A percentile compares a stretch with the other conserved stretches of the same genome.
These are phyloP conservation scores for Ceraclea dissimilis DNA, from an alignment of 2,888 invertebrate genomes.

Conservation along the genomic window DNA sequence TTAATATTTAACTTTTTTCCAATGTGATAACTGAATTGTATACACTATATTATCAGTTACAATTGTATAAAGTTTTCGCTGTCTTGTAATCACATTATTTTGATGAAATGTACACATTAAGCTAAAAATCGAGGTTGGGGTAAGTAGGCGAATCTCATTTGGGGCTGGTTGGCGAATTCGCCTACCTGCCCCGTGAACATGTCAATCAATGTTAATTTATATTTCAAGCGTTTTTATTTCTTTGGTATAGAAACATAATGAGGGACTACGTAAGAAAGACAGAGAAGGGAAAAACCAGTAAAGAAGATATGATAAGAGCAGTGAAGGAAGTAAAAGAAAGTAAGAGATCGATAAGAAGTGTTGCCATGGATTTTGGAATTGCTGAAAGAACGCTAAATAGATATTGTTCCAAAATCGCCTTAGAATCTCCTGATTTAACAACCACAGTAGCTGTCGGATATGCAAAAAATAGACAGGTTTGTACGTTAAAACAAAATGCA, in stretches of 20 bases:
- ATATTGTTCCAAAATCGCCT: conserved; percentile 1
- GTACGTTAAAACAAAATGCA: background rate
- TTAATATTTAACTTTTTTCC: background rate
- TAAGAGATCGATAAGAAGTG: conserved; percentile 1
- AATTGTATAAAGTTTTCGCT: background rate
- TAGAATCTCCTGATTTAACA: background rate
- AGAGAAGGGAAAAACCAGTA: conserved; percentile 1
- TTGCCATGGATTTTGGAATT: conserved; percentile 1
- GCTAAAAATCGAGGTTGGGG: background rate
- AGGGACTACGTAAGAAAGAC: background rate
- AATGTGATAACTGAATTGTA: background rate
- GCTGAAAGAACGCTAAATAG: background rate
- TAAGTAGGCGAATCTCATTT: background rate
- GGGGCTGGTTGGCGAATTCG: conserved; percentile 2
- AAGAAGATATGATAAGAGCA: conserved; percentile 1
- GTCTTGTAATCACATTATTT: background rate
- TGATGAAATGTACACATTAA: background rate
- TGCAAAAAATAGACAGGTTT: conserved; percentile 1
- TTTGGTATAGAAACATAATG: background rate
- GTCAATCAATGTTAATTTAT: background rate
- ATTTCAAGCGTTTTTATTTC: background rate
- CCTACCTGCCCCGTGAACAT: background rate
- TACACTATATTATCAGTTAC: background rate
- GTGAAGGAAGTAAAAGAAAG: background rate
- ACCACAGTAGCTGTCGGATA: background rate